Base-by-base conservation (phyloP, 2,888 invertebrate species). In the Sphinx pinastri region DNA sequence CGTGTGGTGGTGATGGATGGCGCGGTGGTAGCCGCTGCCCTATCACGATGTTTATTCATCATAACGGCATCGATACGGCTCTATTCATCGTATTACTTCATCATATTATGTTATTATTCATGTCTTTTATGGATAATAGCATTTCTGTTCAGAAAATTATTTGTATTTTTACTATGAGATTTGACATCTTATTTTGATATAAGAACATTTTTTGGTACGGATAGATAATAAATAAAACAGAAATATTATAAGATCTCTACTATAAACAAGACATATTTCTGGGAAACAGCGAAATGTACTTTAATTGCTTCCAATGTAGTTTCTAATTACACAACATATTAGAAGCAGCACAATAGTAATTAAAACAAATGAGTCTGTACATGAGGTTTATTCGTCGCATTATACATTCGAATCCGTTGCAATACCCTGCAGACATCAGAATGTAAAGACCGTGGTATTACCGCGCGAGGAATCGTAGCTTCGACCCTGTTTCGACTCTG, bases 1-100 rank as follows among this genome's bases (percentile, higher is more conserved):
- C 77, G 83, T 73, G 76, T 76, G 78, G 72, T 76, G 71, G 71
- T 90, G 89, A 91, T 90, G 85, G 87, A 91, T 90, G 83, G 80
- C 76, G 75, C 73, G 87, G 90, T 89, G 83, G 80, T 76, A 75
- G 73, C 75, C 73, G 71, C 73, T 73, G 74, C 74, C 75, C 71
- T 74, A 76, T 76, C 79, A 73, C 71, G 76, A 71, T 70, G 73
- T 77, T 77, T 81, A 85, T 88, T 84, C 80, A 86, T 88, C 85
- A 88, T 81, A 80, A 76, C 54, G 72, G 74, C 76, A 79, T 81
- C 81, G 75, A 80, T 81, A 78, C 80, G 59, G 55, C 66, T 72
- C 59, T 68, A 67, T 78, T 81, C 80, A 79, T 76, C 79, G 74
- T 75, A 74, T 74, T 71, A 74, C 54, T 55, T 55, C 7, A 67